Evolutionary conservation across 2,888 invertebrate species (phyloP), one percentile per base, ranked within the genome.

Genomic region (Diarsia mendica): DNA sequence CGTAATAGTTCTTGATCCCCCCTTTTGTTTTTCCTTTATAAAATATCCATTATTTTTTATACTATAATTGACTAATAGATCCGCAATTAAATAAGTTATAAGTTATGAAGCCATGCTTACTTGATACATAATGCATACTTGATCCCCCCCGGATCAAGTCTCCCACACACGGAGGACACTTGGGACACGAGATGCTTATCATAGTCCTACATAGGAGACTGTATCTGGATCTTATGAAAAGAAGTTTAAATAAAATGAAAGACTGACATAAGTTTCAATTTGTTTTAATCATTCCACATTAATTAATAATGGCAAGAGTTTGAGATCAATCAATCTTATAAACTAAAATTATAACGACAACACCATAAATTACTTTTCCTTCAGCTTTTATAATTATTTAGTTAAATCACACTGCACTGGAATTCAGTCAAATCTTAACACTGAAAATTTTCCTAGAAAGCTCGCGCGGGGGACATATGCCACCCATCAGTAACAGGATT

Each of bases 91-190:
- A 55, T 55, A 55, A 55, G 23, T 55, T 55, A 60, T 60, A 60
- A 60, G 60, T 60, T 60, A 60, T 60, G 60, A 60, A 60, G 33
- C 60, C 60, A 60, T 60, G 60, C 61, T n/a, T n/a, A n/a, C n/a
- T n/a, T n/a, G n/a, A n/a, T n/a, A n/a, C n/a, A n/a, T n/a, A n/a
- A n/a, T n/a, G n/a, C n/a, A n/a, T n/a, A 73, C 70, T 33, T 73
- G 55, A 74, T 75, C n/a, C 73, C 51, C 33, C 55, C 51, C 39
- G 73, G 67, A 67, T 67, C 53, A 67, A 67, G 49, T 67, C 67
- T 67, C 67, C 67, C 67, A 67, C 51, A 67, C 67, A 72, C 70
- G 46, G 68, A 51, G 68, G 64, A 64, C 68, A 66, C 73, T 69
- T 70, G 58, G 44, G 51, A 46, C 67, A 49, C 53, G 44, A 67